Evolutionary conservation across 2,888 invertebrate species (phyloP).

Genomic region (Torymus auratus): DNA sequence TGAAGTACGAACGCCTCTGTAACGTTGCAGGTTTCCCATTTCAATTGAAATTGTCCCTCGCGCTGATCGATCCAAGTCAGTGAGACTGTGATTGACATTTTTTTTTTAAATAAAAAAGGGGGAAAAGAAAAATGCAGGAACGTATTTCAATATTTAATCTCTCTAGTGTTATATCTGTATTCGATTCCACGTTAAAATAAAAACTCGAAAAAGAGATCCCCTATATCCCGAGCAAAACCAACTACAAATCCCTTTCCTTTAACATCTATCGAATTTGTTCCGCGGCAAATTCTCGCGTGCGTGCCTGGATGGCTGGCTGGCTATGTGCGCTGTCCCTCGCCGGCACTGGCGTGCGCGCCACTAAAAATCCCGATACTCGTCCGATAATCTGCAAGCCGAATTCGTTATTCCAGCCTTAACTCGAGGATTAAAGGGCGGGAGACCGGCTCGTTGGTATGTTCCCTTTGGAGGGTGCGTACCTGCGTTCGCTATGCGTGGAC

Average conservation of each 20-base stretch:
- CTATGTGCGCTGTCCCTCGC: neutral
- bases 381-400: conserved; percentile 54
- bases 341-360: conserved; percentile 4
- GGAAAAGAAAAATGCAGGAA: conserved; percentile 2
- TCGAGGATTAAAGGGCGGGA: conserved; percentile 44
- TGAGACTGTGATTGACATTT: conserved; percentile 18
- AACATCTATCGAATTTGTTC: conserved; percentile 52
- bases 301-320: too few species aligned
- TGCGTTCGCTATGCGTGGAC: neutral
- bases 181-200: conserved; percentile 36
- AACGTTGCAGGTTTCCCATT: neutral
- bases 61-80: neutral
- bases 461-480: conserved; percentile 18
- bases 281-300: conserved; percentile 22
- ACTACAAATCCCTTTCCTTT: conserved; percentile 52
- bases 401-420: conserved; percentile 55
- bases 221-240: conserved; percentile 18
- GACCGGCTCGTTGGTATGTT: too few species aligned
- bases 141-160: conserved; percentile 46
- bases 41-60: conserved; percentile 7
- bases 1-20: neutral
- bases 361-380: conserved; percentile 46
- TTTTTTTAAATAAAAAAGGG: neutral
- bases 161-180: conserved; percentile 14
- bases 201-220: conserved; percentile 32